A percentile compares a stretch with the other conserved stretches of the same genome.
Evolutionary conservation across 2,888 invertebrate species (phyloP).

Genomic region (Cryptocephalus moraei): DNA sequence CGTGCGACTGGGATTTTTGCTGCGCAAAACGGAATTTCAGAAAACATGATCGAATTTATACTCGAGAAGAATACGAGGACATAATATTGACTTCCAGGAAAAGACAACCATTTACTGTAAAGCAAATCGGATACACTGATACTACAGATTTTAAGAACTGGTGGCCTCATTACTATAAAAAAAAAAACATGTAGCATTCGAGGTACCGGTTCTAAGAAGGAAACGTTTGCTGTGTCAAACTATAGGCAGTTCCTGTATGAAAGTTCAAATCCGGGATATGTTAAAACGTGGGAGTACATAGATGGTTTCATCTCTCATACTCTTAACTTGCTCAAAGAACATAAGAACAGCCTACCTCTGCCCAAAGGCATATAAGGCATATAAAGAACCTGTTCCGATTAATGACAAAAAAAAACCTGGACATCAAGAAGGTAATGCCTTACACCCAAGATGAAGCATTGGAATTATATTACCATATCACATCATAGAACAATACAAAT

Average conservation of each 20-base stretch:
- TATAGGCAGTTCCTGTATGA: conserved; percentile 1
- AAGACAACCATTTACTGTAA: conserved; percentile 9
- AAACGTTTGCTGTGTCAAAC: not conserved
- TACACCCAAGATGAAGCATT: conserved; percentile 8
- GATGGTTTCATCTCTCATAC: not conserved
- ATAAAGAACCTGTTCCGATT: conserved; percentile 6
- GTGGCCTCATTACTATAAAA: conserved; percentile 6
- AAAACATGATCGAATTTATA: conserved; percentile 10
- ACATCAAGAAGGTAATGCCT: conserved; percentile 8
- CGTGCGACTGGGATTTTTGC: conserved; percentile 14
- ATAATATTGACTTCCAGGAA: conserved; percentile 9
- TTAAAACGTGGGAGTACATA: not conserved
- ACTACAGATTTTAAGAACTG: conserved; percentile 6
- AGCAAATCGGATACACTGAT: not conserved
- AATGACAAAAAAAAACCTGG: conserved; percentile 10
- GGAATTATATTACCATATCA: conserved; percentile 10
- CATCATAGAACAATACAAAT: conserved; percentile 5
- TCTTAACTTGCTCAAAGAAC: not conserved
- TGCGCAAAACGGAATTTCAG: conserved; percentile 9
- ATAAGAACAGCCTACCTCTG: not conserved
- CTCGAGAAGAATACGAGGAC: conserved; percentile 14
- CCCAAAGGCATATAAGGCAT: conserved; percentile 4
- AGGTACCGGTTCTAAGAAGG: not conserved
- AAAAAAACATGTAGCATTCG: not conserved
- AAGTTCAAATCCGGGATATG: not conserved